phyloP scores from a whole-genome alignment of 1,140 invertebrate species.

The Drosophila mayri region DNA sequence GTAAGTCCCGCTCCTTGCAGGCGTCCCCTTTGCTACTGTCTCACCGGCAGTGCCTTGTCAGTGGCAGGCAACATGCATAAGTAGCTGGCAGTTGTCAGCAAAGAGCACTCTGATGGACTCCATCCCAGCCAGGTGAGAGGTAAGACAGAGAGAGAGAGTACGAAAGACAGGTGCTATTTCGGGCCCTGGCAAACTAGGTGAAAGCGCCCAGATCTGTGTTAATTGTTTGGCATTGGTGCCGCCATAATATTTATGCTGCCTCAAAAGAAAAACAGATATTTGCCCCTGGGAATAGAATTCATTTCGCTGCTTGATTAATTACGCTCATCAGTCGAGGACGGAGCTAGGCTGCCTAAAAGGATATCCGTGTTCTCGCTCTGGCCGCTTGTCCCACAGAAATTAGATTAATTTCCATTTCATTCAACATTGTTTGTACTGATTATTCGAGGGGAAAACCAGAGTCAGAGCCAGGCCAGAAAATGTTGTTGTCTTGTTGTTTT shows the following conservation, averaged over 20 bases:
- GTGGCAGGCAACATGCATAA: conserved; percentile 74
- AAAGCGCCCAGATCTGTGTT: conserved; percentile 40
- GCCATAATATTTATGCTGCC: conserved; percentile 40
- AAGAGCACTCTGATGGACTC: conserved; percentile 68
- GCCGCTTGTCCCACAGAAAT: conserved; percentile 39
- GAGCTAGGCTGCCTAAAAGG: conserved; percentile 33
- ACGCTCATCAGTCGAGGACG: conserved; percentile 28
- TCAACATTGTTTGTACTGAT: conserved; percentile 54
- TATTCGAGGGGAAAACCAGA: conserved; percentile 25
- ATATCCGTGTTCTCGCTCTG: conserved; percentile 29
- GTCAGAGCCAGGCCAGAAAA: conserved; percentile 12
- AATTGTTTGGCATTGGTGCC: conserved; percentile 42
- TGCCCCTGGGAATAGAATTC: conserved; percentile 11
- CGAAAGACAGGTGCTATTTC: conserved; percentile 20
- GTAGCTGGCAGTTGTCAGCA: conserved; percentile 77
- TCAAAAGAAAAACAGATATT: conserved; percentile 9
- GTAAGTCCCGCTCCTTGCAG: background rate
- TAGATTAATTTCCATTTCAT: conserved; percentile 67
- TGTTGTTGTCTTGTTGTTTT: conserved; percentile 20
- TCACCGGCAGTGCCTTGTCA: conserved; percentile 51
- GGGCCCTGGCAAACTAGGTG: conserved; percentile 12
- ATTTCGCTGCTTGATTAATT: conserved; percentile 43
- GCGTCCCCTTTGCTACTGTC: conserved; percentile 10
- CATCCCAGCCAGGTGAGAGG: conserved; percentile 13
- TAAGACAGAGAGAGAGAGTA: background rate